Evolutionary conservation across 2,113 vertebrate genomes (phyloP).

Genomic region (Mus pahari): DNA sequence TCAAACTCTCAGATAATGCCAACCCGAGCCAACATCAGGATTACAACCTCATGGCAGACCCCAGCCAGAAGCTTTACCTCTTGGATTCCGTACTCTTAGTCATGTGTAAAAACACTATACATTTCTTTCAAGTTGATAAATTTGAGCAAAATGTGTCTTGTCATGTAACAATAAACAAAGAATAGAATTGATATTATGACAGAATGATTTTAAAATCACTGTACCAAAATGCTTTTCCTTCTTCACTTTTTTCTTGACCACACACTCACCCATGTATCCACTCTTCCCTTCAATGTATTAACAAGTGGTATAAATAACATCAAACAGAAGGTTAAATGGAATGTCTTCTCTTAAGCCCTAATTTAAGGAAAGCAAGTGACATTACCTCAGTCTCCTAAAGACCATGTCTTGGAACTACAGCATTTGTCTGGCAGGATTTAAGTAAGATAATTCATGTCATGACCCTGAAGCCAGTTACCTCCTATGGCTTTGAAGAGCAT

Average conservation of each 20-base stretch:
- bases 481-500: not conserved
- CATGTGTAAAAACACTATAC: not conserved
- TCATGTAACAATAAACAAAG: not conserved
- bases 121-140: not conserved
- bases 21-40: not conserved
- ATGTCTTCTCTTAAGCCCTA: constrained; percentile 8
- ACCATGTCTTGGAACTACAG: not conserved
- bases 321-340: not conserved
- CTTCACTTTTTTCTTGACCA: not conserved
- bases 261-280: not conserved
- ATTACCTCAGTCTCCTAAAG: not conserved
- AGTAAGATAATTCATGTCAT: not conserved
- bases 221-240: not conserved
- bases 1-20: not conserved
- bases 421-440: not conserved
- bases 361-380: not conserved
- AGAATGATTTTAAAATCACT: not conserved
- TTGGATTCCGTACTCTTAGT: not conserved
- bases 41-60: not conserved
- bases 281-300: not conserved
- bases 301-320: not conserved
- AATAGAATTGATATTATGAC: not conserved
- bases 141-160: not conserved
- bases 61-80: not conserved
- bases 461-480: not conserved